Percentiles rank a stretch among this genome's conserved stretches.
Conservation (phyloP, 2,888 invertebrate genomes). For the Thumatha senex region DNA sequence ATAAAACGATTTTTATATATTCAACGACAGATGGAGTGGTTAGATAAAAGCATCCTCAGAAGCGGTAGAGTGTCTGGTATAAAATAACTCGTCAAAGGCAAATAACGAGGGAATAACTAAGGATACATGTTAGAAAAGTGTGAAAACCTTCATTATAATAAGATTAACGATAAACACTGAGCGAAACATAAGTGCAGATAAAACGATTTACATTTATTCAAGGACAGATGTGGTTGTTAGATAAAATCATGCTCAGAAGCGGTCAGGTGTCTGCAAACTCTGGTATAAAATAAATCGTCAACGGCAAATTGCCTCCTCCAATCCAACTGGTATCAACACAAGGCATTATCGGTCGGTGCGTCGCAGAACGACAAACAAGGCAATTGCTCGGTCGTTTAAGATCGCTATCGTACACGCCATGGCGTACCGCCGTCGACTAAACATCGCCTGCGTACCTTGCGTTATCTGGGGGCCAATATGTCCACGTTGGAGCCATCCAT, state of each 20-base stretch:
- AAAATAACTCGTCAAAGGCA: constrained; percentile 33
- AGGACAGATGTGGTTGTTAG: constrained; percentile 14
- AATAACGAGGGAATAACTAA: constrained; percentile 16
- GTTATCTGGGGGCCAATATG: constrained; percentile 48
- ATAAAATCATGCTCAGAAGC: constrained; percentile 23
- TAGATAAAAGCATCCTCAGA: constrained; percentile 20
- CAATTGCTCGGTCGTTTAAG: constrained; percentile 65
- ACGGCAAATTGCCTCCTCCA: constrained; percentile 45
- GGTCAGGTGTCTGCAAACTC: constrained; percentile 16
- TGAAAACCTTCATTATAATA: constrained; percentile 18
- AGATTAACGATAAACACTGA: constrained; percentile 23
- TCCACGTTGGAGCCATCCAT: constrained; percentile 46
- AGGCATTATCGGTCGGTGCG: constrained; percentile 26
- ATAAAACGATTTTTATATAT: constrained; percentile 15
- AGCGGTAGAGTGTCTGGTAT: constrained; percentile 20
- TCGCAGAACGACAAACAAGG: constrained; percentile 70
- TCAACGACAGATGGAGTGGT: constrained; percentile 16
- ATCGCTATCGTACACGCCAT: constrained; percentile 65
- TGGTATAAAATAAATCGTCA: constrained; percentile 33
- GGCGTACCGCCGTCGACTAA: constrained; percentile 41
- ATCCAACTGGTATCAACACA: constrained; percentile 31
- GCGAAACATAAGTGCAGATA: constrained; percentile 5
- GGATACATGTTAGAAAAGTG: constrained; percentile 20
- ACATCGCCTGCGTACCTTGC: constrained; percentile 39
- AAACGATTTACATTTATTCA: constrained; percentile 16